Percentiles rank a stretch among this genome's conserved stretches.
These are phyloP conservation scores for Pyrgus malvae DNA, from an alignment of 2,888 invertebrate genomes.

Conservation along the genomic window DNA sequence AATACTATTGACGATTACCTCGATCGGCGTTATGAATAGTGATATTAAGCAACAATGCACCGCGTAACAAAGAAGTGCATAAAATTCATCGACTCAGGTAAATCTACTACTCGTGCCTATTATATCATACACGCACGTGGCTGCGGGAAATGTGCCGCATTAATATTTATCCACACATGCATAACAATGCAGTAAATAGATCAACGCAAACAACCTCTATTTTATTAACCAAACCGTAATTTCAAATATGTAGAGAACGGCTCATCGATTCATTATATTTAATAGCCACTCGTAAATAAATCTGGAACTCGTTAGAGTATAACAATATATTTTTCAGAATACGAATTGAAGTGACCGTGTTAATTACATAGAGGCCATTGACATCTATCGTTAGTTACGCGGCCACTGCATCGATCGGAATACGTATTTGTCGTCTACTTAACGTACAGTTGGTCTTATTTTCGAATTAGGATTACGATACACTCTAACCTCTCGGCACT, in stretches of 20 bases:
- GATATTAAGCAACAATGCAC: conserved; percentile 3
- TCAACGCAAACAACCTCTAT: not conserved
- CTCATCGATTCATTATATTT: not conserved
- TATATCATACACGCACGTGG: conserved; percentile 22
- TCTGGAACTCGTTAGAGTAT: conserved; percentile 19
- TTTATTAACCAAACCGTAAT: not conserved
- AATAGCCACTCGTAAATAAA: not conserved
- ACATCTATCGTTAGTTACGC: conserved; percentile 50
- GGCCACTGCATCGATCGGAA: conserved; percentile 19
- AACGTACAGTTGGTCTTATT: not conserved
- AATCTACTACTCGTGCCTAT: not conserved
- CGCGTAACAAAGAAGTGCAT: conserved; percentile 21
- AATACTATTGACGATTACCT: conserved; percentile 4
- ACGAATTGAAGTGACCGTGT: conserved; percentile 68
- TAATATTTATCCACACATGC: conserved; percentile 8
- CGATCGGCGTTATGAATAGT: conserved; percentile 2
- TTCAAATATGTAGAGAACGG: too few relatives aligned
- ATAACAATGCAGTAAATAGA: conserved; percentile 3
- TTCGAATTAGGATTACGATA: not conserved
- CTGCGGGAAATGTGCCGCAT: conserved; percentile 8
- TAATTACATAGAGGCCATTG: conserved; percentile 64
- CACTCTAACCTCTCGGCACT: not conserved
- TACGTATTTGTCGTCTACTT: not conserved
- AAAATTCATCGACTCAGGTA: conserved; percentile 9
- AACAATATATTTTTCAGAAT: conserved; percentile 38